Base-by-base conservation (phyloP, 2,888 invertebrate species). In the Anthoptus insignis region DNA sequence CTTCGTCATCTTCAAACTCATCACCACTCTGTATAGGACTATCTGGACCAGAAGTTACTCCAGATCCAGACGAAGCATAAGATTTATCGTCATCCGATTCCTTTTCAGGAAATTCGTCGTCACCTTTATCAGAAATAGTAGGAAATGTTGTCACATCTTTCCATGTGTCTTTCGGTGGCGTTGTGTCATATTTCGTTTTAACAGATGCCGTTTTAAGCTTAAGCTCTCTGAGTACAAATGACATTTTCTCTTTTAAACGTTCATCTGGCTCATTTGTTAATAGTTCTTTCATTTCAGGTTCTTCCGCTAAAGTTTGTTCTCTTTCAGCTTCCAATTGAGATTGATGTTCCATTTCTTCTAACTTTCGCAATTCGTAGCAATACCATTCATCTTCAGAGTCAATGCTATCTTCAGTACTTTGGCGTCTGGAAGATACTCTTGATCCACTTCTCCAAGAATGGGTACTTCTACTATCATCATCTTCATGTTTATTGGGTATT, bases 301-400 rank as follows among this genome's bases (percentile, higher is more conserved):
- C 95, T 81, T 95, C 95, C 5, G 94, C 90, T 13, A 95, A 80
- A 0, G 94, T 93, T 68, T 95, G 89, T 29, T 95, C 95, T 83
- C 96, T 94, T 71, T 95, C 95, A 42, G 91, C 82, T 75, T 97
- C 96, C 64, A 96, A 75, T 73, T 95, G 95, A 2, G 96, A 95
- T 71, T 96, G 96, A 69, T 96, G 94, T 84, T 98, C 98, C 87
- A 98, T 94, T 86, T 98, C 97, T 86, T 98, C 97, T 34, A 98
- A 87, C 85, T 98, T 97, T 61, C 97, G 93, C 64, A 98, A 85
- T 81, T 98, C 98, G 82, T 98, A 98, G 76, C 97, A 97, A 78
- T 98, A 98, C 96, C 98, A 98, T 83, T 98, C 98, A 80, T 98
- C 98, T 87, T 98, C 98, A 24, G 97, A 97, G 83, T 98, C 98